Evolutionary conservation across 2,888 invertebrate genomes (phyloP).

Genomic region (Opisthograptis luteolata): DNA sequence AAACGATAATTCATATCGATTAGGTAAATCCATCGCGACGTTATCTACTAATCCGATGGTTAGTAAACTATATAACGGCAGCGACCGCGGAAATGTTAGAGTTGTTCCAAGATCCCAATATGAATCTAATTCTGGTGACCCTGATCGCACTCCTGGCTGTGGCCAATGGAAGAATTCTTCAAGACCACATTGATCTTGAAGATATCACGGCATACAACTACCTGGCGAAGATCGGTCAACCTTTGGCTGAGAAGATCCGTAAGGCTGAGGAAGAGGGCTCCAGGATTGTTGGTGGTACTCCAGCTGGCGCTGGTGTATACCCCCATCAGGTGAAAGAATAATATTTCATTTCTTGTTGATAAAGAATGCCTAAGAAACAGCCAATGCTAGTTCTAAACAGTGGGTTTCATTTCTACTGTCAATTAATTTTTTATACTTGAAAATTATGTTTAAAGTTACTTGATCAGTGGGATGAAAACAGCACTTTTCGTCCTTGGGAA

Average conservation of each 20-base stretch:
- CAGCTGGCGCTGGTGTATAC: constrained; percentile 41
- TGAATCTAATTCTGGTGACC: constrained; percentile 25
- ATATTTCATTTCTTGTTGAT: neutral
- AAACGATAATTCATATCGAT: no score
- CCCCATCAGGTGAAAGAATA: constrained; percentile 44
- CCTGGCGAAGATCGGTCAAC: constrained; percentile 43
- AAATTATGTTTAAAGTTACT: no score
- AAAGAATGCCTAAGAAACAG: neutral
- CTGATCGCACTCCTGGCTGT: constrained; percentile 35
- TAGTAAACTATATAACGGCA: constrained; percentile 1
- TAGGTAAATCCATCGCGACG: neutral
- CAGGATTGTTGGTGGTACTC: constrained; percentile 50
- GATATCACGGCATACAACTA: constrained; percentile 45
- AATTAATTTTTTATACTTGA: no score
- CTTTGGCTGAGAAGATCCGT: constrained; percentile 45
- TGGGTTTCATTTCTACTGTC: no score
- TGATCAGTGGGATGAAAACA: no score
- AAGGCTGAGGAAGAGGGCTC: constrained; percentile 40
- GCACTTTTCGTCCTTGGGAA: no score
- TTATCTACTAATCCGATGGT: constrained; percentile 10
- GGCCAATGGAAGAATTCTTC: constrained; percentile 21
- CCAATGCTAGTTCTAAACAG: no score
- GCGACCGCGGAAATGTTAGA: neutral
- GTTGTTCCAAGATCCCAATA: constrained; percentile 16
- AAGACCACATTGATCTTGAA: constrained; percentile 22